A percentile compares a stretch with the other conserved stretches of the same genome.
These are phyloP conservation scores for Andricus curvator DNA, from an alignment of 2,888 invertebrate species.

Conservation along the genomic window DNA sequence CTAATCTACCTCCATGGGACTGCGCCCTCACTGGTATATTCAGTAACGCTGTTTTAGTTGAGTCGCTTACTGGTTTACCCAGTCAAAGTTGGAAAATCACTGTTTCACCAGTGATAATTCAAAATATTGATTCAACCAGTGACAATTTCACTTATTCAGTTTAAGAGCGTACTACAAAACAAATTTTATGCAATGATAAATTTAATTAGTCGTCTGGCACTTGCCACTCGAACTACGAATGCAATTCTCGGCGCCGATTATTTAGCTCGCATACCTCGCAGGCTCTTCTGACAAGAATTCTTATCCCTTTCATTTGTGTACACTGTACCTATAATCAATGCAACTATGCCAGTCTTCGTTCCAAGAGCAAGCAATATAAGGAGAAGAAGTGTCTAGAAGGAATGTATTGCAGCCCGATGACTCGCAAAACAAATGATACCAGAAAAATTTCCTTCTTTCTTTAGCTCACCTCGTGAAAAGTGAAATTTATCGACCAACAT, in stretches of 20 bases:
- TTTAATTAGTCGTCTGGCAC: conserved; percentile 21
- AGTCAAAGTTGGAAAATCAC: too few species aligned
- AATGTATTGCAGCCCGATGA: conserved; percentile 25
- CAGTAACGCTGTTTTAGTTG: too few species aligned
- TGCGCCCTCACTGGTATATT: too few species aligned
- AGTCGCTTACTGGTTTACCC: background rate
- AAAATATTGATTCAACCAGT: too few species aligned
- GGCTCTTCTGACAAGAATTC: background rate
- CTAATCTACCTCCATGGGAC: too few species aligned
- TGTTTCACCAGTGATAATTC: too few species aligned
- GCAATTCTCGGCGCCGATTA: conserved; percentile 3
- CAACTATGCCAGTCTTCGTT: conserved; percentile 24
- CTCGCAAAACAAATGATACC: conserved; percentile 7
- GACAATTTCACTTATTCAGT: too few species aligned
- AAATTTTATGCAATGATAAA: background rate
- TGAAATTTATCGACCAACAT: background rate
- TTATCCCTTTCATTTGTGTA: conserved; percentile 18
- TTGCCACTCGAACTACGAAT: background rate
- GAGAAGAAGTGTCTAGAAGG: conserved; percentile 14
- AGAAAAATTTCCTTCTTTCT: conserved; percentile 9
- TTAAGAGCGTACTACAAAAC: background rate
- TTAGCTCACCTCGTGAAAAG: conserved; percentile 5
- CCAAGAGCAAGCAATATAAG: conserved; percentile 12
- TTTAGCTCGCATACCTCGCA: conserved; percentile 14
- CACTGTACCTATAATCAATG: conserved; percentile 25